Percentiles rank a stretch among this genome's conserved stretches.
phyloP scores from a whole-genome alignment of 92 coral and sea anemone genomes.

The Epizoanthus illoricatus region DNA sequence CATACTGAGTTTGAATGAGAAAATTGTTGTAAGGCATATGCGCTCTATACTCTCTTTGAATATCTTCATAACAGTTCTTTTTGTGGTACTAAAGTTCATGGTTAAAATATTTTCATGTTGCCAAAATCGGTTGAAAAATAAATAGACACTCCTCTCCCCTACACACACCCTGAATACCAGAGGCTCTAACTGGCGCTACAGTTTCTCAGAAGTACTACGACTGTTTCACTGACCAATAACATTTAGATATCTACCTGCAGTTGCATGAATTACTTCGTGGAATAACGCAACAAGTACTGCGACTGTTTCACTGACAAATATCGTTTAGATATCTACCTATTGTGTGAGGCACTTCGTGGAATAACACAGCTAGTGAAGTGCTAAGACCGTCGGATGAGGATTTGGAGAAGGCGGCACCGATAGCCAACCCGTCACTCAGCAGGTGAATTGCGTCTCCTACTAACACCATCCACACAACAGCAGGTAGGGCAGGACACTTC shows the following conservation, averaged over 20 bases:
- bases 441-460: slow-evolving; percentile 66
- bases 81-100: no score
- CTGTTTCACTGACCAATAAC: not conserved
- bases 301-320: not conserved
- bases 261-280: slow-evolving; percentile 36
- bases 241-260: slow-evolving; percentile 49
- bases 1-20: no score
- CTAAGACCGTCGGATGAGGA: slow-evolving; percentile 74
- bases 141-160: no score
- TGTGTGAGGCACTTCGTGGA: slow-evolving; percentile 77
- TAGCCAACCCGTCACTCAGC: slow-evolving; percentile 70
- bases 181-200: no score
- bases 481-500: slow-evolving; percentile 21
- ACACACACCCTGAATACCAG: no score
- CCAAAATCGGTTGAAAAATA: no score
- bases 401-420: slow-evolving; percentile 79
- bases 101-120: no score
- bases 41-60: not conserved
- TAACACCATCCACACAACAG: slow-evolving; percentile 64
- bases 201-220: not conserved
- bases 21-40: not conserved
- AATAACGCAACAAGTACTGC: not conserved
- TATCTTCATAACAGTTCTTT: not conserved
- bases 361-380: slow-evolving; percentile 80
- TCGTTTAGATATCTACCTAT: slow-evolving; percentile 48